phyloP scores from a whole-genome alignment of 2,113 vertebrate genomes.

The Eptesicus fuscus region DNA sequence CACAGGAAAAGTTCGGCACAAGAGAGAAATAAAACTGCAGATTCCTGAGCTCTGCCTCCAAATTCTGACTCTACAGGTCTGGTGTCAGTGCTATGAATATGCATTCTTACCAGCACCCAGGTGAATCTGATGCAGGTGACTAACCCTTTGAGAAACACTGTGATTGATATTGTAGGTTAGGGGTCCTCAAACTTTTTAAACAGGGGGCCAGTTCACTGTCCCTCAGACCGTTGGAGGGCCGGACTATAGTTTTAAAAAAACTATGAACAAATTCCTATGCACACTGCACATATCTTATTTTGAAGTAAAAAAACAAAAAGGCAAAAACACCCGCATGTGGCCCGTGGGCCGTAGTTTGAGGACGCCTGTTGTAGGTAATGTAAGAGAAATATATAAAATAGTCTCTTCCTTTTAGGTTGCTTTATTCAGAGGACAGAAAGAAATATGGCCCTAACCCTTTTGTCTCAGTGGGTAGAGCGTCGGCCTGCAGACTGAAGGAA shows the following conservation, averaged over 20 bases:
- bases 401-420: not conserved
- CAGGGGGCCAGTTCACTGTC: too few species aligned
- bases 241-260: too few species aligned
- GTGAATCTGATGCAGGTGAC: not conserved
- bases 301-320: too few species aligned
- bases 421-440: not conserved
- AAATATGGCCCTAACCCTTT: not conserved
- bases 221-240: too few species aligned
- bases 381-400: not conserved
- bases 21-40: not conserved
- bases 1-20: not conserved
- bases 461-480: too few species aligned
- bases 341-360: too few species aligned
- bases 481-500: too few species aligned
- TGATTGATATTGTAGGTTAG: not conserved
- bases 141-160: not conserved
- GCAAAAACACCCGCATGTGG: too few species aligned
- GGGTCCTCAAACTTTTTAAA: too few species aligned
- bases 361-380: not conserved
- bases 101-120: not conserved
- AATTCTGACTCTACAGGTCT: not conserved
- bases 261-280: too few species aligned
- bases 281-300: too few species aligned
- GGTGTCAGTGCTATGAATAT: not conserved
- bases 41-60: not conserved